Evolutionary conservation across 2,888 invertebrate genomes (phyloP), one percentile per base, ranked within the genome.

Genomic region (Pasiphila rectangulata): DNA sequence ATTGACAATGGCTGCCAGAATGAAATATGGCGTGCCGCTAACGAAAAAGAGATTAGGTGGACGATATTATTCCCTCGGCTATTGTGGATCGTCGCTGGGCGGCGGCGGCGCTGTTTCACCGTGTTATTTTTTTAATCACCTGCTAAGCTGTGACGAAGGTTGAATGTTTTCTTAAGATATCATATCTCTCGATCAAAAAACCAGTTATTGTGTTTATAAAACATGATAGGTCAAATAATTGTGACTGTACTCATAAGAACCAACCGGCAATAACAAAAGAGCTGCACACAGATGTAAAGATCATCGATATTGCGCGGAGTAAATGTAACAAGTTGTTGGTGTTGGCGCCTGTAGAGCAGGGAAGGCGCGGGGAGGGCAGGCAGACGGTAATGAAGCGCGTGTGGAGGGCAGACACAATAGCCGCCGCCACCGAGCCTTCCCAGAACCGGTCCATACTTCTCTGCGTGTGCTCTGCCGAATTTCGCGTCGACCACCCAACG

Each of bases 1-100:
- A 85, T 85, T 86, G 86, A 87, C 88, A 88, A 88, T 86, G 79
- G 80, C 84, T 85, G 84, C 83, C 85, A 80, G 83, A 79, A 87
- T 87, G 86, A 88, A 86, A 85, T 87, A 88, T 86, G 83, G 84
- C 74, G 79, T 73, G 78, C 71, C 77, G 79, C 74, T 81, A 81
- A 86, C 79, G 78, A 80, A 85, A 84, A 80, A 82, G 77, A 84
- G 85, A 85, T 87, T 85, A 83, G 76, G 75, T 77, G 78, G 75
- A 80, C 74, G 82, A 83, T 83, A 83, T 83, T 81, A 79, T 71
- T 74, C 66, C 50, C 64, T 69, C 53, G 54, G 64, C 70, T 72
- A 71, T 77, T 75, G 75, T 77, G 59, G 54, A 39, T 49, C 62
- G 64, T 70, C 61, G 61, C 60, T 56, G 63, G 67, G n/a, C n/a